Conservation (phyloP, 2,888 invertebrate genomes). For the Sesamia inferens region DNA sequence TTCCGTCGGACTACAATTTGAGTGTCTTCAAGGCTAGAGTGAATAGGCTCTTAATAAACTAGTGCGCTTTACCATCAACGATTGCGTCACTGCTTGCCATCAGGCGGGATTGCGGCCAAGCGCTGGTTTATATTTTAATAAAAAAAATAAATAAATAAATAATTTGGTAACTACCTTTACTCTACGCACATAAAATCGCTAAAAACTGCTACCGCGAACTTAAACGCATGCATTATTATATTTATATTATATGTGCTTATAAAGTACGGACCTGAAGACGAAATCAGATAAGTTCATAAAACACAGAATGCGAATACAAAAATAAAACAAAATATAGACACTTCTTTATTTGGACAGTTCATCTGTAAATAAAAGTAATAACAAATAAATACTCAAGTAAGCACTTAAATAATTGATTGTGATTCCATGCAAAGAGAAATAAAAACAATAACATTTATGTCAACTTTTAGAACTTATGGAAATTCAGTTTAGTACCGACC, state of each 20-base stretch:
- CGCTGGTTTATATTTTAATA: no score
- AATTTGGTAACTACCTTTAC: not conserved
- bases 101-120: no score
- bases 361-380: conserved; percentile 2
- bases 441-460: conserved; percentile 60
- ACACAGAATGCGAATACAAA: not conserved
- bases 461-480: conserved; percentile 55
- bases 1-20: no score
- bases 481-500: conserved; percentile 60
- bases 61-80: no score
- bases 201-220: not conserved
- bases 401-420: conserved; percentile 18
- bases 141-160: no score
- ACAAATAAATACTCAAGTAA: conserved; percentile 21
- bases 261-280: not conserved
- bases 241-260: not conserved
- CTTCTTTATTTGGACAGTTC: no score
- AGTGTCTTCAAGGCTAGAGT: no score
- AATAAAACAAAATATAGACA: not conserved
- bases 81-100: no score
- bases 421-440: conserved; percentile 49
- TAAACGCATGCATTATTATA: not conserved
- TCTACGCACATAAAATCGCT: not conserved
- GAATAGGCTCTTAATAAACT: no score
- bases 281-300: not conserved